Evolutionary conservation across 2,888 invertebrate species (phyloP), one percentile per base, ranked within the genome.

Genomic region (Andrena haemorrhoa): DNA sequence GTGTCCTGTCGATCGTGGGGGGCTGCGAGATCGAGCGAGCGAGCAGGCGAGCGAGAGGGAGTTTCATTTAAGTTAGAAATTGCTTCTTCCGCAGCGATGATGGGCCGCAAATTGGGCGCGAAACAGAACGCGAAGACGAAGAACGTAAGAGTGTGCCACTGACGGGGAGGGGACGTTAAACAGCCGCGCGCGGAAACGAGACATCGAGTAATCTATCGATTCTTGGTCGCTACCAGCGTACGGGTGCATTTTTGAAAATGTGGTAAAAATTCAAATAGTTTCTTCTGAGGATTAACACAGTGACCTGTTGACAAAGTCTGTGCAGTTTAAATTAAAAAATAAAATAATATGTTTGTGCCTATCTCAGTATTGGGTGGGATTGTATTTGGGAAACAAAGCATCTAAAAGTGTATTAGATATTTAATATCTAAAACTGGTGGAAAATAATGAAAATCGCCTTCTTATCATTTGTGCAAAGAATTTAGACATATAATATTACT

Each of bases 41-140:
- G 75, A 87, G 88, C 85, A 86, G 89, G 83, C 84, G 75, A 88
- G 88, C 84, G 88, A 89, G 90, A 87, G 86, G 86, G 92, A 92
- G 92, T 93, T 93, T 93, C 93, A 93, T 93, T 93, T 92, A 93
- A 93, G 93, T 93, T 94, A 92, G 93, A 94, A 94, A 94, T 94
- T 94, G 94, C 93, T 94, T 94, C 94, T 94, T 94, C 94, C 94
- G 93, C 92, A 90, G 93, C 91, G 92, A 94, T 93, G 94, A 94
- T 94, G 93, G 93, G 92, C 92, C 92, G 92, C 93, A 94, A 94
- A 94, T 94, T 94, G 94, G 93, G 93, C 92, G 93, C 93, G 91
- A 93, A 93, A 93, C 92, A 89, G 92, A 91, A 91, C 90, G 88
- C 88, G 87, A 87, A 88, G 89, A 90, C 90, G 88, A 79, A 78